Base-by-base conservation (phyloP, 2,888 invertebrate genomes). In the Druceiella hillmani region DNA sequence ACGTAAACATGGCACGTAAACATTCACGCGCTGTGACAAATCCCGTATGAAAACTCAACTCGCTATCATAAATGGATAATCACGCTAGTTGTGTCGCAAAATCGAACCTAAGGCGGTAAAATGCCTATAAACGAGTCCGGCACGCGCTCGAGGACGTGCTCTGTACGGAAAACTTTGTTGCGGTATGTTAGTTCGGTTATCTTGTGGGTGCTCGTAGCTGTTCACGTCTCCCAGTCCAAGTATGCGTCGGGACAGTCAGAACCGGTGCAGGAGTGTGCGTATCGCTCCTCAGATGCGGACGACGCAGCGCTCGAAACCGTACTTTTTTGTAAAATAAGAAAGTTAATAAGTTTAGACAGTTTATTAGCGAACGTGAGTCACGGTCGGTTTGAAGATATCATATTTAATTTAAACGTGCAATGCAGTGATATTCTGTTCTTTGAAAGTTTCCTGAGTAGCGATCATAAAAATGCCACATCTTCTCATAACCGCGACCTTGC, bases 391-490 rank as follows among this genome's bases (percentile, higher is more conserved):
- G 75, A 79, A 47, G 83, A 84, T 55, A 74, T 79, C 50, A 74
- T 83, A 51, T 76, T 78, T 14, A 67, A 74, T 10, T 64, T 85
- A 50, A 75, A 75, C 52, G 71, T 84, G 46, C 80, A 82, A 63
- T 85, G 85, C 65, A 83, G 79, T 66, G 84, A 83, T 56, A 79
- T 80, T 47, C 62, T 83, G 47, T 83, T 83, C 63, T 82, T 81
- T 56, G 84, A 84, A 61, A 83, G 82, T 55, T 79, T 79, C 33
- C 60, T 83, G 43, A 75, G 76, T n/a, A n/a, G n/a, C 43, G 67
- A 76, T 42, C 68, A 67, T 20, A 56, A 62, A 26, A 62, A 68
- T 38, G 60, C 67, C 51, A 36, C 58, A 38, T 36, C 66, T 36
- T 63, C 61, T 15, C 57, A 59, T 28, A 81, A 80, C 58, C 64